Percentiles rank a stretch among this genome's conserved stretches.
These are phyloP conservation scores for Doryteuthis pealeii DNA, from an alignment of 1,140 invertebrate species.

Conservation along the genomic window DNA sequence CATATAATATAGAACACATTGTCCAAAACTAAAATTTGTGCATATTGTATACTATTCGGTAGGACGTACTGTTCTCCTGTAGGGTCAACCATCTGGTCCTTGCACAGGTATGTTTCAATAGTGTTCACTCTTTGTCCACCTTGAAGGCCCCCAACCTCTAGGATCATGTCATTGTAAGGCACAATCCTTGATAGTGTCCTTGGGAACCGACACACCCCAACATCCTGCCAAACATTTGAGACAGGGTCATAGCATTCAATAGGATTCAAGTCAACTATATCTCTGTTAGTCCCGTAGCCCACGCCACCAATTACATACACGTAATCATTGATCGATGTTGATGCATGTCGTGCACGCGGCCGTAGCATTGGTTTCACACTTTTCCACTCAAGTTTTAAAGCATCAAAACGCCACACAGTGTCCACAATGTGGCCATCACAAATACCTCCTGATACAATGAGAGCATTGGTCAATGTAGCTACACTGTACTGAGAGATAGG, in stretches of 20 bases:
- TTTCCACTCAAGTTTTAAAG: constrained; percentile 43
- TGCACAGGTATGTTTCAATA: constrained; percentile 52
- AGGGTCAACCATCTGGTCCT: constrained; percentile 36
- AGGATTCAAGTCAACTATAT: constrained; percentile 43
- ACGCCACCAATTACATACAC: constrained; percentile 56
- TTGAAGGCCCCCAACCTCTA: constrained; percentile 55
- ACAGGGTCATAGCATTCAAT: constrained; percentile 53
- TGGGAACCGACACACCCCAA: constrained; percentile 50
- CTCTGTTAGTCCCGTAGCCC: constrained; percentile 34
- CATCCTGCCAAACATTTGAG: constrained; percentile 46
- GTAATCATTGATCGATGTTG: constrained; percentile 43
- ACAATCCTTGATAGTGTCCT: constrained; percentile 50
- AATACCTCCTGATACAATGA: constrained; percentile 56
- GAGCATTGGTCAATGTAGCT: constrained; percentile 46
- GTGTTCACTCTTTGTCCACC: constrained; percentile 47
- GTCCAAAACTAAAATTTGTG: constrained; percentile 53
- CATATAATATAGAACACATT: constrained; percentile 57
- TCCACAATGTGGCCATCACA: constrained; percentile 48
- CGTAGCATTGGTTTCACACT: constrained; percentile 41
- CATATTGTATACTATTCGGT: constrained; percentile 50
- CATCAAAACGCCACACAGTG: constrained; percentile 55
- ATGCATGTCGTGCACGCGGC: constrained; percentile 53
- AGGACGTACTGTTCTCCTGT: constrained; percentile 54
- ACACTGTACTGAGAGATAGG: constrained; percentile 47
- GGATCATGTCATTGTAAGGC: constrained; percentile 44